Conservation (phyloP, 2,113 vertebrate species). For the Paracanthobrama guichenoti region DNA sequence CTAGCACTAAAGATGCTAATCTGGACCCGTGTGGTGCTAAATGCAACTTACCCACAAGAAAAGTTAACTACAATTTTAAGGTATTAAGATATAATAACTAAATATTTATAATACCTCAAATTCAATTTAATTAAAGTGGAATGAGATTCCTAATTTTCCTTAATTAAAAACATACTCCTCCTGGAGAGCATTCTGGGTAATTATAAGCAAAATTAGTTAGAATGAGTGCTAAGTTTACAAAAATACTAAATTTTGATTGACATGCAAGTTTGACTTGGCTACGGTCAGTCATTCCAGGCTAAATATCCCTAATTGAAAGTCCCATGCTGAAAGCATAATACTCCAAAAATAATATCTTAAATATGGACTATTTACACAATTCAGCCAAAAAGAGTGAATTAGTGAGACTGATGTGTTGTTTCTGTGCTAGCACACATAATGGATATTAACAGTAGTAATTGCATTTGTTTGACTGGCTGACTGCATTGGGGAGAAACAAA, state of each 20-base stretch:
- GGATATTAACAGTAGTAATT: conserved; percentile 45
- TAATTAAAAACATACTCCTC: not conserved
- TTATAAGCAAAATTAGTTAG: not conserved
- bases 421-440: conserved; percentile 32
- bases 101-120: too few relatives aligned
- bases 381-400: conserved; percentile 24
- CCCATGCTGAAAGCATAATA: conserved; percentile 41
- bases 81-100: too few relatives aligned
- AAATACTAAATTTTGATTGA: conserved; percentile 52
- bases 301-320: conserved; percentile 59
- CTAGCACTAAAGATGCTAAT: not conserved
- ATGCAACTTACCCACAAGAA: not conserved
- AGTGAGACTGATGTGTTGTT: not conserved
- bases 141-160: not conserved
- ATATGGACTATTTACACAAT: conserved; percentile 13
- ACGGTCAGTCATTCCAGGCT: conserved; percentile 46
- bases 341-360: conserved; percentile 63
- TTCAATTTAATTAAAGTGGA: not conserved
- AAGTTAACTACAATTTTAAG: not conserved
- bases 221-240: not conserved
- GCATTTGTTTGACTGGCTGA: conserved; percentile 42
- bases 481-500: conserved; percentile 35
- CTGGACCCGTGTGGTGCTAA: not conserved
- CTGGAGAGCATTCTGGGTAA: not conserved
- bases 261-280: conserved; percentile 65